A percentile compares a stretch with the other conserved stretches of the same genome.
Evolutionary conservation across 2,113 vertebrate genomes (phyloP).

Genomic region (Onychorhynchus coronatus): DNA sequence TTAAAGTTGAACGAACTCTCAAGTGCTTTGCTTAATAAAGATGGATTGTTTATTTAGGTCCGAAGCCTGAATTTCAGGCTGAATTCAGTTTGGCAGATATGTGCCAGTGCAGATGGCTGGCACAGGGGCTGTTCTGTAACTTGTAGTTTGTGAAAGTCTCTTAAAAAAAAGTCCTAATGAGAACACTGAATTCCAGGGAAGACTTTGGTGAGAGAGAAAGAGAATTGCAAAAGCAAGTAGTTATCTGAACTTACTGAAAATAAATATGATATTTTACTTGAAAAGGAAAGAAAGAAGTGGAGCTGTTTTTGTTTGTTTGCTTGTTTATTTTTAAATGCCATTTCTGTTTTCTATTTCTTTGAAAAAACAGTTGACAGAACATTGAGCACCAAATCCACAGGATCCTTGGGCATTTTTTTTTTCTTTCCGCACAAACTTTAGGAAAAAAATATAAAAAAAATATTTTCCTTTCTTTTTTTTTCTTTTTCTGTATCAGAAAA

Average conservation of each 20-base stretch:
- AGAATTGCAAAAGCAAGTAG: not conserved
- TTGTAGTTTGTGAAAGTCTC: not conserved
- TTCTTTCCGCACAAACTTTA: not conserved
- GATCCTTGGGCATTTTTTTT: not conserved
- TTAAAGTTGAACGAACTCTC: not conserved
- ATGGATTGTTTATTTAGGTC: not conserved
- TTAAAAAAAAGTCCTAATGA: not conserved
- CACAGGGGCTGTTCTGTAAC: not conserved
- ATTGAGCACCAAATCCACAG: slow-evolving; percentile 6
- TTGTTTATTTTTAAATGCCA: slow-evolving; percentile 24
- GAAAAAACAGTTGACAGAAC: not conserved
- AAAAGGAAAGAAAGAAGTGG: not conserved
- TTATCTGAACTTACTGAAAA: not conserved
- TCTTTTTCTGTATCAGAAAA: not conserved
- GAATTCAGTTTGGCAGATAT: not conserved
- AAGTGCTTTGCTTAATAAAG: not conserved
- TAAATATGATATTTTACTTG: not conserved
- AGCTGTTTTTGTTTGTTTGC: not conserved
- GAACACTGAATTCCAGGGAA: not conserved
- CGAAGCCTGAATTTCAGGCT: not conserved
- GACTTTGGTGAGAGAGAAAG: not conserved
- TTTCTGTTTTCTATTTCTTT: not conserved
- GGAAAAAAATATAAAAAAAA: not conserved
- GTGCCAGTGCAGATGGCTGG: not conserved
- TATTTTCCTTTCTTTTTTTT: no score